A percentile compares a stretch with the other conserved stretches of the same genome.
Conservation (phyloP, 2,113 vertebrate species). For the Prionailurus viverrinus region DNA sequence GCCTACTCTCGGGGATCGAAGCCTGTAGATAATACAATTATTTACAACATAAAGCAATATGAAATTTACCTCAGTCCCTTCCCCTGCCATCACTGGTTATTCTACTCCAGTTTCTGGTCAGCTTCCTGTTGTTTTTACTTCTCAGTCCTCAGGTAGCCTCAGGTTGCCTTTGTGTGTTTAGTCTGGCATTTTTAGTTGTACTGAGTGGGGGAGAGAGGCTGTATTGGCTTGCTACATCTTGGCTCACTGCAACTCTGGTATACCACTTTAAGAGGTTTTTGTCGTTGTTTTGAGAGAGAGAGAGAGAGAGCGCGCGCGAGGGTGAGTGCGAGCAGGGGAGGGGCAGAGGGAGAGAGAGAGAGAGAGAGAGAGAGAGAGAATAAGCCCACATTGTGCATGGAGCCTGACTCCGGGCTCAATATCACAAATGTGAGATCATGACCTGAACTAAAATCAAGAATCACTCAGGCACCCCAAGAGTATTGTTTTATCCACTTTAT, state of each 20-base stretch:
- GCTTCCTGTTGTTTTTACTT: background rate
- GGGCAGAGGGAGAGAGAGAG: no score
- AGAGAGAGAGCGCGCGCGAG: no score
- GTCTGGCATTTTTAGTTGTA: background rate
- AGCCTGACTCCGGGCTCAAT: no score
- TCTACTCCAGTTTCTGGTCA: background rate
- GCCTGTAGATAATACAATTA: background rate
- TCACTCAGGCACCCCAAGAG: background rate
- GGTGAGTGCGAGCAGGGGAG: no score
- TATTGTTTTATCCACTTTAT: background rate
- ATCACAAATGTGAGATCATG: no score
- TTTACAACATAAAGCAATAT: background rate
- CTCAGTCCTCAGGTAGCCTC: background rate
- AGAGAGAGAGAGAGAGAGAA: no score
- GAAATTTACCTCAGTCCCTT: background rate
- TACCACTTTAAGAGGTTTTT: background rate
- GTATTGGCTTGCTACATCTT: background rate
- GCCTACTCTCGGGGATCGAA: background rate
- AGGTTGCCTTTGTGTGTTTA: constrained; percentile 17
- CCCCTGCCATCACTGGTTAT: background rate
- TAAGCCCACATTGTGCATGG: no score
- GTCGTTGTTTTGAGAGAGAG: no score
- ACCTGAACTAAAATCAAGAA: no score
- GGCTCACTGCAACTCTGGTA: background rate
- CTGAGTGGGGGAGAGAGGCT: background rate